Evolutionary conservation across 2,797 vertebrate genomes (phyloP).

Genomic region (Sebastes aleutianus): DNA sequence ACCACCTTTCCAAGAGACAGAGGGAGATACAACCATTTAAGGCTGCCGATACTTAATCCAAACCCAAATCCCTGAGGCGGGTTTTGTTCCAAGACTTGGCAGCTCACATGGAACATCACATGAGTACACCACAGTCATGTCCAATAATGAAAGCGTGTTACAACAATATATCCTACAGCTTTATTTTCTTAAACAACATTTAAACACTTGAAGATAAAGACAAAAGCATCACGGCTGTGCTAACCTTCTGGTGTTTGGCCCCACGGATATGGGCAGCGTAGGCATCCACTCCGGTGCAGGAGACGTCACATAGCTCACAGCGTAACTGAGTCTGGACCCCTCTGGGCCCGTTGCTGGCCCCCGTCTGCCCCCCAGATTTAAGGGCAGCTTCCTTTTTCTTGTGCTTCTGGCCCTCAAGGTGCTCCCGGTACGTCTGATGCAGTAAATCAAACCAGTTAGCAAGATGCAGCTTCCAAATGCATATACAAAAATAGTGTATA

Average conservation of each 20-base stretch:
- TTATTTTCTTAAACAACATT: not conserved
- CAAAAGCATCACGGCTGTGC: constrained; percentile 1
- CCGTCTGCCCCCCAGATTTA: constrained; percentile 74
- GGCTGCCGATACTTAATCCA: constrained; percentile 31
- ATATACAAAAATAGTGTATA: not conserved
- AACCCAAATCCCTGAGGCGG: constrained; percentile 23
- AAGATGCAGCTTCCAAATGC: not conserved
- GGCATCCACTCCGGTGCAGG: constrained; percentile 84
- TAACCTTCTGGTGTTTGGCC: constrained; percentile 86
- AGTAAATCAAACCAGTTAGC: not conserved
- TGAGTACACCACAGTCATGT: not conserved
- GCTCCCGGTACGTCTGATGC: constrained; percentile 84
- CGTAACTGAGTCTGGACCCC: constrained; percentile 80
- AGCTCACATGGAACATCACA: constrained; percentile 31
- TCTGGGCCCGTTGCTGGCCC: constrained; percentile 58
- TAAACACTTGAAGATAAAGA: not conserved
- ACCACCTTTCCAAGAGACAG: constrained; percentile 80
- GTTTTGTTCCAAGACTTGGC: constrained; percentile 34
- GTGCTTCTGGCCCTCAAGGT: constrained; percentile 88
- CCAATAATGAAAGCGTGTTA: not conserved
- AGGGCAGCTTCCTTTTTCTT: constrained; percentile 86
- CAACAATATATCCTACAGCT: not conserved
- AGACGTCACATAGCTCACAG: constrained; percentile 86
- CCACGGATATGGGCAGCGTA: constrained; percentile 79
- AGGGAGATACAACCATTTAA: constrained; percentile 23